Evolutionary conservation across 2,888 invertebrate genomes (phyloP), one percentile per base, ranked within the genome.

Genomic region (Zootermopsis nevadensis): DNA sequence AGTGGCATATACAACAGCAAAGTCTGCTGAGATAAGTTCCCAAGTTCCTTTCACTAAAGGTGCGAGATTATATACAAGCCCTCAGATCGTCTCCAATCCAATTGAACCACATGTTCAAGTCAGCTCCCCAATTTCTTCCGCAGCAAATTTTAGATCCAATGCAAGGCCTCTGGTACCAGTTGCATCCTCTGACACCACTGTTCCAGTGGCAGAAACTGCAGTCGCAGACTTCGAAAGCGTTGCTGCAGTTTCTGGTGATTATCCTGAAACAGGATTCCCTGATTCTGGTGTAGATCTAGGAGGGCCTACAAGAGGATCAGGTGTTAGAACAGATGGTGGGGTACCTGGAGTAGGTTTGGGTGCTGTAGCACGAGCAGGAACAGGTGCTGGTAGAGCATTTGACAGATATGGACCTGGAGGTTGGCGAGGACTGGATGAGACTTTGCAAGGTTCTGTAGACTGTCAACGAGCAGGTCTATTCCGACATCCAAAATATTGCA

Each of bases 401-500:
- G 92, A 93, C 86, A 90, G 93, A 22, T 93, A 92, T 85, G 93
- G 93, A 27, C 93, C 93, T 0, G 93, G 92, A n/a, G 93, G 93
- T 35, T 90, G 90, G 89, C 90, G 93, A 85, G 91, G 91, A 85
- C 89, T 91, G 85, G 91, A 92, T 77, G 93, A 93, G 87, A 92
- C 91, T 2, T 88, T 93, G 22, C 91, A 92, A 91, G 91, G 90
- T 3, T 88, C 87, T 12, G 88, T 89, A 10, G 89, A 90, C 35
- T 92, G 92, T 84, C 91, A 90, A 33, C 87, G 92, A 80, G 89
- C 92, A 2, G 92, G 92, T 85, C 89, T 92, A 2, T 92, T 92
- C 88, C 87, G 91, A 82, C 95, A 96, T 88, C 96, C 95, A 0
- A 93, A 93, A 85, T 93, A 94, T 87, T 96, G 95, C 87, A 95